phyloP scores from a whole-genome alignment of 2,888 invertebrate species.

The Leptinotarsa rubiginosa region DNA sequence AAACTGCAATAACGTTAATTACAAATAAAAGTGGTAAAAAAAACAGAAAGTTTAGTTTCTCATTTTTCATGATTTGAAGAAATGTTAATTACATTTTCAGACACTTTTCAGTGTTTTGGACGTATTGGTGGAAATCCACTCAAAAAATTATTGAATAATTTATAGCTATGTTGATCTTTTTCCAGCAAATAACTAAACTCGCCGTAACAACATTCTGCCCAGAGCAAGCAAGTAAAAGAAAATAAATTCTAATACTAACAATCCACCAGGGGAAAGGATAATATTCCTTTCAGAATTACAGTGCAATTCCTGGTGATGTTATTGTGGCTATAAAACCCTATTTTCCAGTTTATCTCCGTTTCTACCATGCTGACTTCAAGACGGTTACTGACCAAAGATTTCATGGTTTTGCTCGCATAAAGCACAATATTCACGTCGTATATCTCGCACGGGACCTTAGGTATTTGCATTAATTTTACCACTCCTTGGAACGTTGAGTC shows the following conservation, averaged over 20 bases:
- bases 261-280: not conserved
- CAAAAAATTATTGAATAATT: too few species aligned
- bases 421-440: conserved; percentile 47
- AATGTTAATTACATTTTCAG: too few species aligned
- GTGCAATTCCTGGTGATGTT: conserved; percentile 18
- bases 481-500: conserved; percentile 34
- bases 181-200: too few species aligned
- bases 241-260: conserved; percentile 10
- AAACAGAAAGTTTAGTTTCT: too few species aligned
- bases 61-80: too few species aligned
- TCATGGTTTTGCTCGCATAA: conserved; percentile 46
- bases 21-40: too few species aligned
- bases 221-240: too few species aligned
- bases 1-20: too few species aligned
- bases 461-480: conserved; percentile 48
- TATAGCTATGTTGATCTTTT: too few species aligned
- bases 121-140: too few species aligned
- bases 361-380: conserved; percentile 44
- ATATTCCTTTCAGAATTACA: conserved; percentile 19
- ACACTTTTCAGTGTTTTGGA: too few species aligned
- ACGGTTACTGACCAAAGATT: conserved; percentile 51
- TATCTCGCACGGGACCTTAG: conserved; percentile 41
- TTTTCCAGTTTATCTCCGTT: conserved; percentile 23
- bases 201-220: too few species aligned
- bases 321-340: conserved; percentile 19